Base-by-base conservation (phyloP, 2,113 vertebrate genomes). In the Chlorodrepanis virens region DNA sequence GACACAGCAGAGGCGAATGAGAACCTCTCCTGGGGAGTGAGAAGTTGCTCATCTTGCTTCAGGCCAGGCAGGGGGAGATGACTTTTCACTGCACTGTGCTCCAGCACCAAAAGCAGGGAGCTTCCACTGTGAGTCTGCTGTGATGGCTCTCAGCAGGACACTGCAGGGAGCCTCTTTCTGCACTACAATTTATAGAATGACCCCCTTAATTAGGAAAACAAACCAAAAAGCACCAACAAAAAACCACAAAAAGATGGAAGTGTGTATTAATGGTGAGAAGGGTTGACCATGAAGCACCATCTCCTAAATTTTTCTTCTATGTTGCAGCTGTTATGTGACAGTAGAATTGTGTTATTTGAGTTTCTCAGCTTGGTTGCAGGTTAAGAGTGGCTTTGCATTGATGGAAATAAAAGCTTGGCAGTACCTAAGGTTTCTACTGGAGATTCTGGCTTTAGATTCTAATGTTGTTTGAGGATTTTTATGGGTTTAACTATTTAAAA, bases 261-360 rank as follows among this genome's bases (percentile, higher is more conserved):
- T 5, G 24, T 19, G 16, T n/a, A 11, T 60, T 52, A 31, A 14
- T 44, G 28, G 10, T 72, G 56, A 49, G 50, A 52, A 86, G 22
- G 9, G 11, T 6, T 65, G 50, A 14, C 50, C 28, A 5, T 11
- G 49, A n/a, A 27, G 25, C 15, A 35, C 10, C 6, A 0, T 16
- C 9, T 80, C 25, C 7, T 23, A 3, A 5, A 0, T 3, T 21
- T 37, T 61, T 60, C 14, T 25, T 42, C 4, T 40, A 4, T 8
- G 0, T 20, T 4, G 5, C 52, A 61, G n/a, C 31, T 93, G 14
- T 28, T 47, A 4, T 0, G 12, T 15, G 22, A 42, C 16, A 13
- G 14, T 3, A 31, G 23, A 63, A 45, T 7, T 68, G 27, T 33
- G 77, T n/a, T 57, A 14, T 24, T 12, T 76, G 53, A 3, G 1